Evolutionary conservation across 2,113 vertebrate genomes (phyloP).

Genomic region (Catagonus wagneri): DNA sequence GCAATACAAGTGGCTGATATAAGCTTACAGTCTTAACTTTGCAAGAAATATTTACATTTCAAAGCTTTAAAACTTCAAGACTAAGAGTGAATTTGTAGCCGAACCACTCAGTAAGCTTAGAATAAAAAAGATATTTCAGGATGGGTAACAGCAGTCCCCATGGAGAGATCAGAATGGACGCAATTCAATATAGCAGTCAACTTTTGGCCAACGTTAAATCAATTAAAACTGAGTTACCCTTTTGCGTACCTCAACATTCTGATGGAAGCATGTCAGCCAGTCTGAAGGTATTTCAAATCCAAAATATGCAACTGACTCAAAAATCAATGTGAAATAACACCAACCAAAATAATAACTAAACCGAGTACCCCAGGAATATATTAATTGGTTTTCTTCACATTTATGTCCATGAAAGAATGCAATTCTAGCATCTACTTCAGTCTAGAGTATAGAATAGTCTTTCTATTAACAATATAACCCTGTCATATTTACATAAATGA

Average conservation of each 20-base stretch:
- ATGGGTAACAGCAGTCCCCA: neutral
- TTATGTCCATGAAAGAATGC: neutral
- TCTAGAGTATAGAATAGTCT: neutral
- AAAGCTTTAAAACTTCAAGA: neutral
- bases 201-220: neutral
- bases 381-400: neutral
- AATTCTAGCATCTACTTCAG: neutral
- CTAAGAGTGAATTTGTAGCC: neutral
- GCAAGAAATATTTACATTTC: constrained; percentile 26
- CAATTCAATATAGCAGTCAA: neutral
- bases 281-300: neutral
- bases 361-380: neutral
- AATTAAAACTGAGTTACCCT: neutral
- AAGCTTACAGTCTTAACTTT: neutral
- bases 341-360: neutral
- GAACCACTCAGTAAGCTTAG: neutral
- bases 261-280: neutral
- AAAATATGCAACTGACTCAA: neutral
- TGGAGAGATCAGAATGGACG: neutral
- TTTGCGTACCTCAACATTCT: neutral
- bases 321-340: neutral
- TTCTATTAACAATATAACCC: neutral
- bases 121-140: neutral
- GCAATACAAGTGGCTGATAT: neutral
- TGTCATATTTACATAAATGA: neutral